Percentiles rank a stretch among this genome's conserved stretches.
phyloP scores from a whole-genome alignment of 2,797 vertebrate species.

The Phaenicophaeus curvirostris region DNA sequence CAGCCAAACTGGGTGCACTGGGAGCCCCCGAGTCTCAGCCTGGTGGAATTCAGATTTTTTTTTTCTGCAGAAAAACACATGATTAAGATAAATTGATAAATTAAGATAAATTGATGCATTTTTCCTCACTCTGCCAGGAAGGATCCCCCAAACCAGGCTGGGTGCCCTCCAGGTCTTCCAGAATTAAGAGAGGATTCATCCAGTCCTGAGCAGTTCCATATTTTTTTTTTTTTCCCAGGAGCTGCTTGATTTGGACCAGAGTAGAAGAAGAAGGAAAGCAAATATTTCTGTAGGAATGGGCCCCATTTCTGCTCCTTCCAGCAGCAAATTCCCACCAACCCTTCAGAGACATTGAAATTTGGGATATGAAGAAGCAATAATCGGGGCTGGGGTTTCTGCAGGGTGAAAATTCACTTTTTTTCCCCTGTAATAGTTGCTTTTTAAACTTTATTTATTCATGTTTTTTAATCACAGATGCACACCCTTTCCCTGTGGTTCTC shows the following conservation, averaged over 20 bases:
- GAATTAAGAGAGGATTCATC: not conserved
- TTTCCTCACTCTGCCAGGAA: not conserved
- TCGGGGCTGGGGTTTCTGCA: not conserved
- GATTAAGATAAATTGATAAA: not conserved
- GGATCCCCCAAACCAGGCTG: not conserved
- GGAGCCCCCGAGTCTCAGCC: not conserved
- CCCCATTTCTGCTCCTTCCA: not conserved
- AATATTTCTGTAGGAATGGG: not conserved
- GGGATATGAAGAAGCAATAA: not conserved
- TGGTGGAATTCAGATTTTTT: not conserved
- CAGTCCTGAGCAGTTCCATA: not conserved
- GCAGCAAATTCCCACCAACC: not conserved
- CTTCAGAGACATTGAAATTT: too few relatives aligned
- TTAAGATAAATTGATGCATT: too few relatives aligned
- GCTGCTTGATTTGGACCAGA: not conserved
- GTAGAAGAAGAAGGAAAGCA: not conserved
- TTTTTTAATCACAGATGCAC: accelerated
- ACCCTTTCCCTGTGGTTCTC: not conserved
- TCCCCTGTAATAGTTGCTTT: not conserved
- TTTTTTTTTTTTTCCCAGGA: not conserved
- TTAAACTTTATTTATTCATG: not conserved
- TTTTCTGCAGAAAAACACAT: not conserved
- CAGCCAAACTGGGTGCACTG: not conserved
- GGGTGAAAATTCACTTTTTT: too few relatives aligned
- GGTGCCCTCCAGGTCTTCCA: not conserved